Evolutionary conservation across 2,113 vertebrate genomes (phyloP), one percentile per base, ranked within the genome.

Genomic region (Sardina pilchardus): DNA sequence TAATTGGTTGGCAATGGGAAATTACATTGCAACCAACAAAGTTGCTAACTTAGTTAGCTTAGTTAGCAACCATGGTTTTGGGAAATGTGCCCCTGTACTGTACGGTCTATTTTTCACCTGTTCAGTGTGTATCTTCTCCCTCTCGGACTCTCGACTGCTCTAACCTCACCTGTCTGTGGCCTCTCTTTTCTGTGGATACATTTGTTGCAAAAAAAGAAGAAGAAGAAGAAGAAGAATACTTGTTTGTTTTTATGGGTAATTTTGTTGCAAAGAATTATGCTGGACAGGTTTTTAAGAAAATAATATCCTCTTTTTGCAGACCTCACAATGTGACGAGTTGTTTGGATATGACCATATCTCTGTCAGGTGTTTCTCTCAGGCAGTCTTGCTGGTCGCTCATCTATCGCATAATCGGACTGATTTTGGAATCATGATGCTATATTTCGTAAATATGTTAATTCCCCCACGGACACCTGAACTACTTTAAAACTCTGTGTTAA

Each of bases 291-390:
- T 78, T 78, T 34, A 59, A 59, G 48, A 50, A 50, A 50, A 42
- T 56, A 19, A 63, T 78, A 59, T 78, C 30, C 30, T 78, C 30
- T 78, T 34, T 16, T 36, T 36, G 71, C 71, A 16, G 71, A 78
- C 71, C 71, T 78, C 71, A 14, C 71, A 34, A 78, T 39, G 26
- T 78, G 10, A 78, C 12, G 14, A 78, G 24, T 10, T 67, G 63
- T 67, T 67, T 78, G 71, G 71, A 78, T 17, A 16, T 78, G 71
- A 78, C 16, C 71, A 78, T 78, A 78, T 78, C 63, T 26, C 63
- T 67, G 63, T 67, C 71, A 78, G 71, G 34, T 78, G 14, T 78
- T 78, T 36, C n/a, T 34, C 71, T 78, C 71, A 78, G 71, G 71
- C 71, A 78, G 71, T 34, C 12, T 36, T 30, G 10, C 30, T 75